Base-by-base conservation (phyloP, 1,140 invertebrate species). In the Cherax quadricarinatus region DNA sequence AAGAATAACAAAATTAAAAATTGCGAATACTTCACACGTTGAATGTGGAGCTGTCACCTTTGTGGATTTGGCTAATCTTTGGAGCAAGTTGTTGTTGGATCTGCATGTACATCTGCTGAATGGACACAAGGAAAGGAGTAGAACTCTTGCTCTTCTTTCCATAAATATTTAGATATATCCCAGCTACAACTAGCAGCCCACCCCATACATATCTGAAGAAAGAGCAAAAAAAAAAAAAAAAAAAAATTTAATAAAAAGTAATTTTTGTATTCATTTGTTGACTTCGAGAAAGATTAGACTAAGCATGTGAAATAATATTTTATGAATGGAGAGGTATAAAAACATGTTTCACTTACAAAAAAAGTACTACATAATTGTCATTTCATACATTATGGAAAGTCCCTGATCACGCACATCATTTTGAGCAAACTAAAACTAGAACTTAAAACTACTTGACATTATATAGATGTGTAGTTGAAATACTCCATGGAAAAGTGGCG, bases 141-240 rank as follows among this genome's bases (percentile, higher is more conserved):
- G 86, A 88, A 5, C 89, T 66, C 16, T 86, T 86, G 48, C 66
- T 87, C 41, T 87, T 91, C 84, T 91, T 87, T 18, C 75, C 79
- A 80, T 82, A 91, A 18, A 91, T 91, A 53, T 98, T 99, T 9
- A 99, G 95, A 95, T 99, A 99, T 94, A 99, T 98, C 16, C 98
- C 98, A 14, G 98, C 93, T 4, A 98, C 95, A 2, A 99, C 98
- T 12, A 99, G 95, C 79, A 97, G 94, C 18, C 98, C 98, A 0
- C 98, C 98, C 97, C 98, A 99, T 5, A 98, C 94, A 95, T 99
- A 98, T 95, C 97, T 98, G 95, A 70, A 96, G 96, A 49, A 89
- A 93, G 94, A 93, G 94, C 81, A 86, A 92, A 92, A 86, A 5
- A n/a, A 6, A 78, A n/a, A n/a, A 18, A 41, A 9, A 51, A 60